Evolutionary conservation across 2,888 invertebrate species (phyloP).

Genomic region (Pinctada fucata): DNA sequence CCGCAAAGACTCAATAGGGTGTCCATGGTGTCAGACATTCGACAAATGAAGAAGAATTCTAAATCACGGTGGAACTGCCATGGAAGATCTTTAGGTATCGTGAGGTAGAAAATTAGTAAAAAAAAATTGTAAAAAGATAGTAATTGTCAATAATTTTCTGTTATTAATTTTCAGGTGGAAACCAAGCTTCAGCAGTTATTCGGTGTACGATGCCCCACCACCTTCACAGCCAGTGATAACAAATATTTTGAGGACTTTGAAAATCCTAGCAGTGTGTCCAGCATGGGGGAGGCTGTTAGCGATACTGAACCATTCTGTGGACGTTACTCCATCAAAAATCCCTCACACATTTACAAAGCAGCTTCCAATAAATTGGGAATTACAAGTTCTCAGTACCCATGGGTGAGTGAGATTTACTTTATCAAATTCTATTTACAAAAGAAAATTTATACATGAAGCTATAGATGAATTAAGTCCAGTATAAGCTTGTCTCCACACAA

Average conservation of each 20-base stretch:
- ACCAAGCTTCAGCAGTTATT: slow-evolving; percentile 16
- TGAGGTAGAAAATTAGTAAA: not conserved
- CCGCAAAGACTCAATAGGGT: too few species aligned
- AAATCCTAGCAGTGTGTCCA: slow-evolving; percentile 7
- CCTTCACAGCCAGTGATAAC: slow-evolving; percentile 4
- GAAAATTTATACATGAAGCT: too few species aligned
- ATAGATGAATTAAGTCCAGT: too few species aligned
- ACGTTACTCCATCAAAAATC: slow-evolving; percentile 48
- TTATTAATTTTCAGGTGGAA: slow-evolving; percentile 12
- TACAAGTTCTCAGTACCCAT: slow-evolving; percentile 30
- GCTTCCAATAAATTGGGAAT: slow-evolving; percentile 33
- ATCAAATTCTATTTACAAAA: too few species aligned
- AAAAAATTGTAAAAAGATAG: not conserved
- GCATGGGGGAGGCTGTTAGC: slow-evolving; percentile 31
- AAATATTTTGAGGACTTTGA: slow-evolving; percentile 31
- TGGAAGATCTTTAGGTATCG: too few species aligned
- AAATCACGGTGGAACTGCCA: too few species aligned
- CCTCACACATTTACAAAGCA: slow-evolving; percentile 37
- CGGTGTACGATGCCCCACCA: slow-evolving; percentile 27
- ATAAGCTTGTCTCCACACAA: too few species aligned
- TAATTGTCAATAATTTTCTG: not conserved
- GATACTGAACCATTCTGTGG: slow-evolving; percentile 55
- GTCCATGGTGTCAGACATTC: too few species aligned
- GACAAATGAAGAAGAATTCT: too few species aligned
- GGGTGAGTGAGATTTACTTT: slow-evolving; percentile 42